Base-by-base conservation (phyloP, 2,797 vertebrate species). In the Melanogrammus aeglefinus region DNA sequence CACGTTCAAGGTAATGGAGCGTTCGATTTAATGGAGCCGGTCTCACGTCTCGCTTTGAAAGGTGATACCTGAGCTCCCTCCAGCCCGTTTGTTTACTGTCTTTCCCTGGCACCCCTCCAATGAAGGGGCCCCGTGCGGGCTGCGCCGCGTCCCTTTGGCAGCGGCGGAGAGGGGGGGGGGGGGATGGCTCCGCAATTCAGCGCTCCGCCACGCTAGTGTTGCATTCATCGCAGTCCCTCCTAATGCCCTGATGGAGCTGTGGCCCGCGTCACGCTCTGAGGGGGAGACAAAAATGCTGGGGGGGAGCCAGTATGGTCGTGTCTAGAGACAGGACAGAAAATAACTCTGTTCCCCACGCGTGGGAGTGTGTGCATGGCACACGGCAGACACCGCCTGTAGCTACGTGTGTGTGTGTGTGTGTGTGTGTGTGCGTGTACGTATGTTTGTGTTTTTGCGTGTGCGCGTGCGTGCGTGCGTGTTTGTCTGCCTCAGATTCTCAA, bases 231-330 rank as follows among this genome's bases (percentile, higher is more conserved):
- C 47, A 18, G 4, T 76, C 82, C 72, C 74, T 76, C 78, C 80
- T 90, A 90, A 92, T 85, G 83, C 86, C 89, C 81, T 86, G 78
- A 79, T 87, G 86, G 83, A 86, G 82, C 77, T 78, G 74, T 33
- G 8, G 79, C 79, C 78, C 72, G 81, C 85, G 85, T 71, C 78
- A 72, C 77, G 73, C 78, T 78, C 82, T 77, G 84, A 89, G 85
- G 79, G 83, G 84, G 83, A 83, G 76, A 41, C 47, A 27, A 9
- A 10, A 24, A 12, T 24, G 10, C 51, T 12, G 57, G 57, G n/a
- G 51, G 6, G 7, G n/a, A 24, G 57, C 21, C 57, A n/a, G 27
- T 27, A 66, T 27, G 57, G 39, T 12, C n/a, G n/a, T 8, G 57
- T 38, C 51, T 24, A 33, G 69, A 70, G 27, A 31, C 4, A n/a